Evolutionary conservation across 2,888 invertebrate species (phyloP), one percentile per base, ranked within the genome.

Genomic region (Candidula unifasciata): DNA sequence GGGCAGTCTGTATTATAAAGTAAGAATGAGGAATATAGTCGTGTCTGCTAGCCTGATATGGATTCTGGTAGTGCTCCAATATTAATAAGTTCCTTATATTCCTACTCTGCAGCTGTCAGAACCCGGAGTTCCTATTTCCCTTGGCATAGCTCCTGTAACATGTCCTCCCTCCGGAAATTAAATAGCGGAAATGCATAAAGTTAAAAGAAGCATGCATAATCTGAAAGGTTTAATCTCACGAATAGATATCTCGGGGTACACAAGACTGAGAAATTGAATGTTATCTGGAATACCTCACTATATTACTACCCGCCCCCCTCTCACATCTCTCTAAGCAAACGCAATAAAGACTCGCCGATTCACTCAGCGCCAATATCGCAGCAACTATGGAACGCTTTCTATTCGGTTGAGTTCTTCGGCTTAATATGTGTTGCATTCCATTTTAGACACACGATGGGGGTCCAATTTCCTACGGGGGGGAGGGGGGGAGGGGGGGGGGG

Each of bases 341-440:
- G 37, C 66, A 78, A 64, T 78, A 60, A 77, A 78, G 27, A 64
- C n/a, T 5, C 30, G 37, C 35, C 2, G 54, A 21, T 74, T 73
- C 44, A 37, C 71, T 77, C 33, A 30, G 35, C 27, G 13, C 77
- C 35, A 60, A 64, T 77, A 77, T 77, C 60, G 21, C 60, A 77
- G 77, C 77, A 77, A 37, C 77, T 57, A 60, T 33, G 37, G 37
- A 60, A 64, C 60, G 77, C 27, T 74, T 52, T 52, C 27, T 52
- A 37, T n/a, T n/a, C 71, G 8, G 24, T 24, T 44, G 44, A 37
- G 16, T 44, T n/a, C 37, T 71, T 24, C n/a, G 6, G n/a, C 24
- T 44, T 71, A 44, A 71, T 71, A 71, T 71, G 71, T 35, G 71
- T n/a, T 24, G 37, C 71, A 44, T 69, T 69, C 35, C 18, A 16